A percentile compares a stretch with the other conserved stretches of the same genome.
Conservation (phyloP, 2,888 invertebrate genomes). For the Acleris literana region DNA sequence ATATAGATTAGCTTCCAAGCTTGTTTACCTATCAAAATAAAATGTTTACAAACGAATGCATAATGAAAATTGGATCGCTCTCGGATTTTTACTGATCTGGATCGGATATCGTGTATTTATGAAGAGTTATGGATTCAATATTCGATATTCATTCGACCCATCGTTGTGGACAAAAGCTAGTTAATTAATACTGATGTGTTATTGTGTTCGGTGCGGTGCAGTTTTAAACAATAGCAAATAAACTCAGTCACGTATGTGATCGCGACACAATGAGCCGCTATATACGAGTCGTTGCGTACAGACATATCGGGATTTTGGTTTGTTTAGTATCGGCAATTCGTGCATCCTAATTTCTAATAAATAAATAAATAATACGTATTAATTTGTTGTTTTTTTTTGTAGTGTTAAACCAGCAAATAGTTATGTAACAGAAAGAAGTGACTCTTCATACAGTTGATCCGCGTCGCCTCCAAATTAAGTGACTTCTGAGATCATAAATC, state of each 20-base stretch:
- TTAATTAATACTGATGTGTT: constrained; percentile 33
- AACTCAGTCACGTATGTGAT: constrained; percentile 59
- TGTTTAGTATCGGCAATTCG: neutral
- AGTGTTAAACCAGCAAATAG: no score
- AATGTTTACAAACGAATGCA: constrained; percentile 18
- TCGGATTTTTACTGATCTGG: constrained; percentile 18
- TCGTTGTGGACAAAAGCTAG: constrained; percentile 27
- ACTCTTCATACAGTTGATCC: neutral
- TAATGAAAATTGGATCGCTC: constrained; percentile 23
- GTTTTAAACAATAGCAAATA: constrained; percentile 56
- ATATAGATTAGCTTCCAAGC: constrained; percentile 15
- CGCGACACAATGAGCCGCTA: constrained; percentile 59
- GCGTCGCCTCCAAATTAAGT: neutral
- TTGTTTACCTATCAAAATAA: constrained; percentile 19
- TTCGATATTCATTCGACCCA: constrained; percentile 14
- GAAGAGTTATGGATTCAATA: constrained; percentile 22
- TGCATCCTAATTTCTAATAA: neutral
- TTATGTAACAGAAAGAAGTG: neutral
- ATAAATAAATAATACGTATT: neutral
- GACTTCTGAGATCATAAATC: constrained; percentile 12
- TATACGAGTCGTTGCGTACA: constrained; percentile 55
- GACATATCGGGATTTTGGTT: constrained; percentile 7
- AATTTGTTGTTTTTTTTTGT: no score
- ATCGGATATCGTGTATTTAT: constrained; percentile 20
- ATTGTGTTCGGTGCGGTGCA: constrained; percentile 42